Conservation (phyloP, 2,888 invertebrate genomes). For the Xestobium rufovillosum region DNA sequence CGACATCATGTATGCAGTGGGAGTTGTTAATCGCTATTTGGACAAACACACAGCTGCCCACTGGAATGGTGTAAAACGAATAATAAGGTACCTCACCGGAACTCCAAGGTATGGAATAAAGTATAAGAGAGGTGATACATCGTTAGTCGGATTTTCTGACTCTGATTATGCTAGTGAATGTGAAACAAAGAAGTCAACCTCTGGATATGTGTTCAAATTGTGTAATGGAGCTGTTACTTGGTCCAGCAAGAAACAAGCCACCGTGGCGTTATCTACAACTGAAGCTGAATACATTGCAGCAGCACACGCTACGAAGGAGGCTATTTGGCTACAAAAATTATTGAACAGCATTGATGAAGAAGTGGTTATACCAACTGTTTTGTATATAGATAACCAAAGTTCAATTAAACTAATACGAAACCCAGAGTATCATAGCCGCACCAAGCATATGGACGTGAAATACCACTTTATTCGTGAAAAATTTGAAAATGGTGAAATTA, state of each 20-base stretch:
- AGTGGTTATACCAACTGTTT: constrained; percentile 14
- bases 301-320: constrained; percentile 23
- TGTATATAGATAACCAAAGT: too few relatives aligned
- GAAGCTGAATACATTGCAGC: constrained; percentile 29
- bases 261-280: constrained; percentile 22
- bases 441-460: constrained; percentile 27
- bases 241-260: constrained; percentile 20
- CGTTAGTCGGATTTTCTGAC: constrained; percentile 7
- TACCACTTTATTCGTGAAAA: constrained; percentile 23
- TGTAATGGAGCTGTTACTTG: constrained; percentile 21
- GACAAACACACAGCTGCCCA: too few relatives aligned
- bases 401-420: too few relatives aligned
- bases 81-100: too few relatives aligned
- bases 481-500: too few relatives aligned
- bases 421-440: too few relatives aligned
- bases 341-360: too few relatives aligned
- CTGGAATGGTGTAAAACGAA: too few relatives aligned
- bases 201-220: constrained; percentile 22
- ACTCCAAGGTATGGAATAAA: too few relatives aligned
- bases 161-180: constrained; percentile 9
- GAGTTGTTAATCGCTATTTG: too few relatives aligned
- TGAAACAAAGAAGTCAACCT: constrained; percentile 23
- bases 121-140: not conserved
- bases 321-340: too few relatives aligned
- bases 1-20: too few relatives aligned